Evolutionary conservation across 2,888 invertebrate genomes (phyloP).

Genomic region (Archaeoteleia sp.): DNA sequence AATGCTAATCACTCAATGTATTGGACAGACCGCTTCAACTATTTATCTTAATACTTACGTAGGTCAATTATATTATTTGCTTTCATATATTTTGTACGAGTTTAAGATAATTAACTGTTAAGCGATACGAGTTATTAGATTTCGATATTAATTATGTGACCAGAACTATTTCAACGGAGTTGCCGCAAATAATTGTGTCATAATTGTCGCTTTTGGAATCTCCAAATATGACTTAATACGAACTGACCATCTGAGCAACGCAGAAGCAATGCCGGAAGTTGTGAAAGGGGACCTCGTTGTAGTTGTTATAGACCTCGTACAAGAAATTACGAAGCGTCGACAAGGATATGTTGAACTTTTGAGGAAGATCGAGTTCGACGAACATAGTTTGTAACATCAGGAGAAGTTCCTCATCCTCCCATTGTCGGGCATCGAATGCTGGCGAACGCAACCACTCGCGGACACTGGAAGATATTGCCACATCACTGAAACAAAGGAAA

Average conservation of each 20-base stretch:
- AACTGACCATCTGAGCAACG: slow-evolving; percentile 89
- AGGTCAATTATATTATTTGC: too few species aligned
- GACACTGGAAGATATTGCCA: slow-evolving; percentile 79
- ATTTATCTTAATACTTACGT: too few species aligned
- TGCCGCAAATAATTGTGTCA: too few species aligned
- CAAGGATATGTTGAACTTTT: slow-evolving; percentile 85
- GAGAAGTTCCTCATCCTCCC: slow-evolving; percentile 88
- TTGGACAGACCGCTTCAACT: too few species aligned
- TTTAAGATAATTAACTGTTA: too few species aligned
- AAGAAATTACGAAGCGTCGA: slow-evolving; percentile 82
- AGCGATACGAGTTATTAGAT: too few species aligned
- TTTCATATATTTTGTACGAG: too few species aligned
- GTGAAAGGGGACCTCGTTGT: slow-evolving; percentile 91
- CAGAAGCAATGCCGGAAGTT: slow-evolving; percentile 92
- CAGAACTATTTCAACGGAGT: too few species aligned
- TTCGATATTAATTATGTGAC: too few species aligned
- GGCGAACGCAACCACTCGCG: slow-evolving; percentile 81
- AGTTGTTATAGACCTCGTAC: slow-evolving; percentile 86
- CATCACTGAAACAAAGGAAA: slow-evolving; percentile 76
- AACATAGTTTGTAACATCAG: slow-evolving; percentile 88
- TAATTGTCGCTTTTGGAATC: background rate
- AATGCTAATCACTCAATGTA: too few species aligned
- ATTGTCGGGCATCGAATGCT: slow-evolving; percentile 87
- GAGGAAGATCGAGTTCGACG: slow-evolving; percentile 84
- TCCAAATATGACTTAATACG: slow-evolving; percentile 1